Conservation (phyloP, 2,797 vertebrate genomes). For the Coilia nasus region DNA sequence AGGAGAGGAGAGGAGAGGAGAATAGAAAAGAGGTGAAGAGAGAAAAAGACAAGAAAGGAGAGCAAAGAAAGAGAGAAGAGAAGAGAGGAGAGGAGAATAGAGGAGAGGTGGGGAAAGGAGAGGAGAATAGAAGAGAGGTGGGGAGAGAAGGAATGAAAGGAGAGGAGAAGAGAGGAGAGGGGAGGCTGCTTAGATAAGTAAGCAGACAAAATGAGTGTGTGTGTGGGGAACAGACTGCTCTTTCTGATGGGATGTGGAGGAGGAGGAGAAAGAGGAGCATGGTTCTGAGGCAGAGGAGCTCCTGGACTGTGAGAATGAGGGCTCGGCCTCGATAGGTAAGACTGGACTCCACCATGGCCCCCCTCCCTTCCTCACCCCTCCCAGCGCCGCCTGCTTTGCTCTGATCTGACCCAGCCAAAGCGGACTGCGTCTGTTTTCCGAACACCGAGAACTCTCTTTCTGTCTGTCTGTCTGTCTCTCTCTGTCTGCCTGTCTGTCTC, state of each 20-base stretch:
- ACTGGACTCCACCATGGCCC: neutral
- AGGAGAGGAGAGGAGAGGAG: neutral
- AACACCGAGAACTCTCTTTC: neutral
- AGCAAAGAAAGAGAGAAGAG: too few species aligned
- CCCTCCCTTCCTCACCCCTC: neutral
- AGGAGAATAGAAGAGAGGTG: too few species aligned
- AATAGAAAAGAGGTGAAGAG: neutral
- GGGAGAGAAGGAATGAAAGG: too few species aligned
- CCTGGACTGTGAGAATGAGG: slow-evolving; percentile 41
- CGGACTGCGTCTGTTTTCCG: slow-evolving; percentile 15
- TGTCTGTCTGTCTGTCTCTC: neutral
- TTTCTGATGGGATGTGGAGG: slow-evolving; percentile 52
- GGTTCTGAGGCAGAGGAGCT: slow-evolving; percentile 22
- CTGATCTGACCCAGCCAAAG: neutral
- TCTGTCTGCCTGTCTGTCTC: neutral
- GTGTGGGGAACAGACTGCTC: slow-evolving; percentile 39
- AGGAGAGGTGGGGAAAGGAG: too few species aligned
- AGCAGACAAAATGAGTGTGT: slow-evolving; percentile 37
- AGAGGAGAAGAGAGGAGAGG: neutral
- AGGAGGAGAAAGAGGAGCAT: neutral
- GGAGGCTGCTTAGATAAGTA: neutral
- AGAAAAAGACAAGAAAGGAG: too few species aligned
- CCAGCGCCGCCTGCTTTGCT: neutral
- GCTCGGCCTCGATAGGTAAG: slow-evolving; percentile 53
- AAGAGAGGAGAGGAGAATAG: too few species aligned